Evolutionary conservation across 2,797 vertebrate species (phyloP).

Genomic region (Catamblyrhynchus diadema): DNA sequence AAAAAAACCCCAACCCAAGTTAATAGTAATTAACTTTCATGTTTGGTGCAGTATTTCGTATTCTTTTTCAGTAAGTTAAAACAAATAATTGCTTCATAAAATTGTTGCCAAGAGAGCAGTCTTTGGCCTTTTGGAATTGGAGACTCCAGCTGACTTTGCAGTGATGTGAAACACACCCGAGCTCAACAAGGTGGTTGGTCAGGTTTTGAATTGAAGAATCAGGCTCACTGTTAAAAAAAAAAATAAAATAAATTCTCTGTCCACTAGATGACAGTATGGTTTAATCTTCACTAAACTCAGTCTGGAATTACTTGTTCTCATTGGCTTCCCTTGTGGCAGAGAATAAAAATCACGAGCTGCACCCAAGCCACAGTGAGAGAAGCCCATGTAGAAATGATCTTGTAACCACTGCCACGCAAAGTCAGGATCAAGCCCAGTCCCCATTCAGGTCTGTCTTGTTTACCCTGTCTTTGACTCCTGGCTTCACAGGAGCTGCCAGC

Average conservation of each 20-base stretch:
- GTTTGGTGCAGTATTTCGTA: neutral
- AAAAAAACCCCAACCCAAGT: neutral
- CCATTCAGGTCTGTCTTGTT: neutral
- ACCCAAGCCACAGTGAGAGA: rapidly evolving
- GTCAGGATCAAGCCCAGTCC: neutral
- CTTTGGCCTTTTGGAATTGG: neutral
- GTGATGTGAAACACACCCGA: neutral
- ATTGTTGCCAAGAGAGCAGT: neutral
- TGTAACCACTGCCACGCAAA: neutral
- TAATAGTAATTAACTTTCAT: neutral
- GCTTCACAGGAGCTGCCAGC: neutral
- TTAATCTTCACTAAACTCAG: neutral
- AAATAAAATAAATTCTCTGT: neutral
- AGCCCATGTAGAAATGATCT: neutral
- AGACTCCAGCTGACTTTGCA: neutral
- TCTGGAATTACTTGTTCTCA: neutral
- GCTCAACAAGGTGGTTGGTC: neutral
- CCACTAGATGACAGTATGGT: slow-evolving; percentile 56
- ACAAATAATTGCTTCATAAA: neutral
- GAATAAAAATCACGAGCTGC: neutral
- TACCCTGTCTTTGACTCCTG: neutral
- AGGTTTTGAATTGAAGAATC: neutral
- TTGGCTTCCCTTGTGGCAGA: neutral
- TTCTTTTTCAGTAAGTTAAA: neutral
- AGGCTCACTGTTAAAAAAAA: neutral